Evolutionary conservation across 2,113 vertebrate species (phyloP).

Genomic region (Nesogale talazaci): DNA sequence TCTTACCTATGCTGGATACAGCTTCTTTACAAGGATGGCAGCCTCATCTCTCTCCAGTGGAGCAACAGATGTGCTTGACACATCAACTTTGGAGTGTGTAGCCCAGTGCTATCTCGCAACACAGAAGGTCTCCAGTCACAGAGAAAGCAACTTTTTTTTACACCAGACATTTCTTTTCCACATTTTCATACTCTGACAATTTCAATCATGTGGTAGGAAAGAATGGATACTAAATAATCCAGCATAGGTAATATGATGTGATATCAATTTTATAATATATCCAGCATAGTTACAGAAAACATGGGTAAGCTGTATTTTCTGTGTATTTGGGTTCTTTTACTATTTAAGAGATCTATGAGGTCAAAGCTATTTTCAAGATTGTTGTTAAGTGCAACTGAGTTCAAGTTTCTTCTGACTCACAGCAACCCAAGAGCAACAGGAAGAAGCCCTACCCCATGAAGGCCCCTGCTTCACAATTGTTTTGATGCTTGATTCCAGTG

Average conservation of each 20-base stretch:
- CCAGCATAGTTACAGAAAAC: neutral
- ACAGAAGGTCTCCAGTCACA: neutral
- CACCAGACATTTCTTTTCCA: neutral
- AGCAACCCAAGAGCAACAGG: no score
- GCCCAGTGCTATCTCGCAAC: no score
- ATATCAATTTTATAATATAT: neutral
- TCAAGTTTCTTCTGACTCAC: no score
- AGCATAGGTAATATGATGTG: neutral
- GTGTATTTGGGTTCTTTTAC: neutral
- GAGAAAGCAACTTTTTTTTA: neutral
- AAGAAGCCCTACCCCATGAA: no score
- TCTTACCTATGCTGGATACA: no score
- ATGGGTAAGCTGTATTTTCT: neutral
- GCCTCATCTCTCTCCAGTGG: no score
- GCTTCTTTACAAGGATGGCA: no score
- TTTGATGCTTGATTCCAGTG: no score
- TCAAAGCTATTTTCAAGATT: constrained; percentile 2
- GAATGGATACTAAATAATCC: neutral
- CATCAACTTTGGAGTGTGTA: no score
- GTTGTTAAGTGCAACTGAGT: neutral
- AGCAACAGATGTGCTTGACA: no score
- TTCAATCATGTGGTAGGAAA: neutral
- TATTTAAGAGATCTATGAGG: neutral
- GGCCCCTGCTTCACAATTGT: no score
- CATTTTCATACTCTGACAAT: neutral